Base-by-base conservation (phyloP, 2,888 invertebrate species). In the Tachina grossa region DNA sequence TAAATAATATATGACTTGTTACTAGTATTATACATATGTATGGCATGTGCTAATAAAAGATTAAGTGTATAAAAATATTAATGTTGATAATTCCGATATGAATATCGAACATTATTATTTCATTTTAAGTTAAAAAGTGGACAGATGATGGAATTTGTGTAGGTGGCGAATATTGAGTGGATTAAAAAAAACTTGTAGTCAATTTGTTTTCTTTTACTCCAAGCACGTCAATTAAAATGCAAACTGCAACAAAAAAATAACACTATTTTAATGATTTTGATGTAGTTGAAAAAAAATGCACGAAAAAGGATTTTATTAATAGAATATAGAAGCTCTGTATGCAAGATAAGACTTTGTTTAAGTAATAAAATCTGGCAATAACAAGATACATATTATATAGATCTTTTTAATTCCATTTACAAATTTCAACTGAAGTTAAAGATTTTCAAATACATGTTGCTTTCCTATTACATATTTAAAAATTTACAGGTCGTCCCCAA, bases 401-500 rank as follows among this genome's bases (percentile, higher is more conserved):
- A 31, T 31, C 5, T 31, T 31, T 31, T 31, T 22, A 2, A 22
- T 22, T 22, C 2, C 4, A 0, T 31, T 31, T 31, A 4, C 31
- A 0, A 31, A 53, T 19, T 53, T 19, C 10, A 11, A 47, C 31
- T 31, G 31, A 19, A 47, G 8, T 22, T 14, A 22, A 14, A 43
- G 10, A 11, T 16, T 14, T 43, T 57, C 14, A 4, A 43, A 41
- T 43, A 19, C 13, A 14, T 63, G n/a, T 71, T 53, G 31, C 84
- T 61, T 31, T 57, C 22, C 22, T 31, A 31, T 22, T 69, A 3
- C 5, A n/a, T 16, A 57, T 39, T 72, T 63, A 1, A 65, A 45
- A 77, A 87, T 31, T 31, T 88, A 1, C 90, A 95, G 95, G 93
- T 94, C 43, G 94, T 94, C 5, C 96, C 96, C 1, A 94, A 94